Base-by-base conservation (phyloP, 2,888 invertebrate genomes). In the Linnaemya vulpina region DNA sequence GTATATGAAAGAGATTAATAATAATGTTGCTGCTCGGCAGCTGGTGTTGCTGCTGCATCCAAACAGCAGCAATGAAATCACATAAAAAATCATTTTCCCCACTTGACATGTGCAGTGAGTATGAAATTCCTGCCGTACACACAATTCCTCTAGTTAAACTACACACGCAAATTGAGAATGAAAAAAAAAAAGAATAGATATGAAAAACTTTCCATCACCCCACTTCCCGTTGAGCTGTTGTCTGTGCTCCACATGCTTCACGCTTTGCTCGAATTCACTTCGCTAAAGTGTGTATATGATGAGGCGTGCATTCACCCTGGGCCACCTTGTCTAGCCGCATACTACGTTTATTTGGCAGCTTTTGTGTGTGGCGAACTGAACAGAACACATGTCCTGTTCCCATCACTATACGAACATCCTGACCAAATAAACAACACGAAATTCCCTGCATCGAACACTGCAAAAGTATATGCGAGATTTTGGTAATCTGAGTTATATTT, bases 21-120 rank as follows among this genome's bases (percentile, higher is more conserved):
- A 77, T 76, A 70, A 60, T 81, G 62, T 62, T 76, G 62, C 46
- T 83, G 74, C 55, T 79, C 7, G 30, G 25, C 13, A 7, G 83
- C 65, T 75, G 67, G 25, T 79, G 79, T 53, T 87, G 85, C 77
- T 86, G 87, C 68, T 74, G 53, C 70, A 76, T 71, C 65, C 30
- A 65, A 80, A 38, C 62, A 60, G 25, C 65, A 73, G 58, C 46
- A 65, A n/a, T n/a, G n/a, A 38, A 35, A 70, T 25, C 43, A 74
- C 43, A 49, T 25, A 46, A 53, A 70, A 62, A 73, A 46, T 35
- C 53, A 13, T 73, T 46, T 70, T 79, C 84, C 86, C 84, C 86
- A 88, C 86, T 87, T 87, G 88, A 87, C 88, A 88, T 88, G 88
- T 86, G 88, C 88, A 87, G 88, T 87, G 88, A 88, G 88, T 83